Evolutionary conservation across 2,797 vertebrate genomes (phyloP).

Genomic region (Vultur gryphus): DNA sequence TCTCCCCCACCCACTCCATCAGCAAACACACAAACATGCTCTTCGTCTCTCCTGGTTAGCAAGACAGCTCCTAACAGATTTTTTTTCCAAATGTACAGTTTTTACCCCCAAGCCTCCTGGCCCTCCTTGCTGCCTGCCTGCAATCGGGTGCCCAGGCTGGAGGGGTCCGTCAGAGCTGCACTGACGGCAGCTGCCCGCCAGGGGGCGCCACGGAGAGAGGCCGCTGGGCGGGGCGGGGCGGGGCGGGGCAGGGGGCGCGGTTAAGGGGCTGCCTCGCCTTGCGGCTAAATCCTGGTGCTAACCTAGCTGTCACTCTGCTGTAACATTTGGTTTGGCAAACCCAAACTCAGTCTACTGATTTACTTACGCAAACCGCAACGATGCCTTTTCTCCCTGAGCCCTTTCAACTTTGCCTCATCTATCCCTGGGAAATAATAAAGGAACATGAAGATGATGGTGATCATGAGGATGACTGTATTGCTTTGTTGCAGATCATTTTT

Average conservation of each 20-base stretch:
- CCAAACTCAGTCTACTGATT: neutral
- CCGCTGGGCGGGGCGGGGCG: too few relatives aligned
- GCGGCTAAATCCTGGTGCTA: neutral
- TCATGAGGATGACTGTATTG: neutral
- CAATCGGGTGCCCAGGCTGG: fast-evolving
- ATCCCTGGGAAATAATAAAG: neutral
- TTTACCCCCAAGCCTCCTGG: neutral
- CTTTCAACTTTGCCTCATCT: neutral
- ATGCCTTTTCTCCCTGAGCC: neutral
- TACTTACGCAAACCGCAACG: neutral
- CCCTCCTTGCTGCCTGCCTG: neutral
- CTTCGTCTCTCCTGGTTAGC: neutral
- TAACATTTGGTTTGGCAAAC: neutral
- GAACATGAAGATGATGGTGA: neutral
- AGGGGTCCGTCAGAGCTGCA: too few relatives aligned
- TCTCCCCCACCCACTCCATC: neutral
- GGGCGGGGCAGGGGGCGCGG: fast-evolving
- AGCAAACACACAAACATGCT: fast-evolving
- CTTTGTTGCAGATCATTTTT: neutral
- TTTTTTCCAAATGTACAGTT: neutral
- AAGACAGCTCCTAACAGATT: neutral
- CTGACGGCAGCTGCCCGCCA: neutral
- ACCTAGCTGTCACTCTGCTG: neutral
- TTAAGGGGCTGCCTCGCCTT: too few relatives aligned
- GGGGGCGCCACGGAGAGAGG: neutral